These are phyloP conservation scores for Gnathonemus longibarbis DNA, from an alignment of 2,113 vertebrate genomes.

Conservation along the genomic window DNA sequence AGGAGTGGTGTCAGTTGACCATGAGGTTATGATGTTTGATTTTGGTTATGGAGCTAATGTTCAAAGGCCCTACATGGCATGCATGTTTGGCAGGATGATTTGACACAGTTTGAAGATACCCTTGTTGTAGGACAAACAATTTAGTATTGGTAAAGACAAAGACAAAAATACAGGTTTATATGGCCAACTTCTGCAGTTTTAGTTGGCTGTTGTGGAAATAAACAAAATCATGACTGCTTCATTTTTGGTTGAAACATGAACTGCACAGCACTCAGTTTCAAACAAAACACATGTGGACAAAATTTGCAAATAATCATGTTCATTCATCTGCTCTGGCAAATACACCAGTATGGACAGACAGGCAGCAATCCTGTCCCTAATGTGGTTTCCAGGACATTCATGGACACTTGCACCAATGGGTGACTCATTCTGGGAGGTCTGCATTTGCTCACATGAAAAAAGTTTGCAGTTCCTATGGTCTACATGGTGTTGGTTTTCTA, in stretches of 20 bases:
- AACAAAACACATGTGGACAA: neutral
- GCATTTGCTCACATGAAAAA: neutral
- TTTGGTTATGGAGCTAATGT: neutral
- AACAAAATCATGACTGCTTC: neutral
- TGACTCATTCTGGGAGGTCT: neutral
- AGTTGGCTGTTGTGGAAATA: neutral
- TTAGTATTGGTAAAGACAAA: neutral
- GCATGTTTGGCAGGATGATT: neutral
- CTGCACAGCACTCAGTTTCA: neutral
- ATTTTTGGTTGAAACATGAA: neutral
- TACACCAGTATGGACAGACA: neutral
- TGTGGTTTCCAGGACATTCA: neutral
- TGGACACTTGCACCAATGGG: neutral
- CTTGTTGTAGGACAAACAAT: neutral
- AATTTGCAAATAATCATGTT: neutral
- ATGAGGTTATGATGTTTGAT: neutral
- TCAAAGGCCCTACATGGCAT: neutral
- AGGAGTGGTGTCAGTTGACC: neutral
- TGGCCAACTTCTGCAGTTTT: neutral
- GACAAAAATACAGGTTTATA: neutral
- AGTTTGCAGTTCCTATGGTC: neutral
- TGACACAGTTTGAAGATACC: neutral
- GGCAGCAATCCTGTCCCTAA: neutral
- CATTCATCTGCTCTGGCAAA: neutral
- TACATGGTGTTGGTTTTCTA: neutral